Percentiles rank a stretch among this genome's conserved stretches.
Conservation (phyloP, 2,888 invertebrate species). For the Philereme vetulata region DNA sequence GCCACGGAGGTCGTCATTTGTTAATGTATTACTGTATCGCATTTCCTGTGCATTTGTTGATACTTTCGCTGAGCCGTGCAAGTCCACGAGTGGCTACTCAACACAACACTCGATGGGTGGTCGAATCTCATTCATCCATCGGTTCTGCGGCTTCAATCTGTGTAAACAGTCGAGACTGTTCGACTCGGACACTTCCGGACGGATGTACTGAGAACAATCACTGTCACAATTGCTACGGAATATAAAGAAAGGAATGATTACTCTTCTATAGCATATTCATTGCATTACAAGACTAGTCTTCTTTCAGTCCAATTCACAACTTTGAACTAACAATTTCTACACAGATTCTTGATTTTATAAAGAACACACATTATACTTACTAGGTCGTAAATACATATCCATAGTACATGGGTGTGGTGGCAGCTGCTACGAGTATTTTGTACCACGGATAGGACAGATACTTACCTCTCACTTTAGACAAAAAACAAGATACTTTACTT, state of each 20-base stretch:
- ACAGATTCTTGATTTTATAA: too few species aligned
- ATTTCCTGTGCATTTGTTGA: conserved; percentile 3
- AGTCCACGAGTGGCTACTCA: conserved; percentile 54
- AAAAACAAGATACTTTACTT: too few species aligned
- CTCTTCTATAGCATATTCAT: conserved; percentile 9
- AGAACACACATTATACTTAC: too few species aligned
- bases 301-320: too few species aligned
- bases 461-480: too few species aligned
- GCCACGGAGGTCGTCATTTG: too few species aligned
- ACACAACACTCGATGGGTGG: conserved; percentile 73
- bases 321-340: too few species aligned
- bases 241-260: conserved; percentile 14
- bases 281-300: conserved; percentile 3
- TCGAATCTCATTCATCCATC: conserved; percentile 61
- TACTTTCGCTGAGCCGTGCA: conserved; percentile 55
- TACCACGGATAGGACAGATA: too few species aligned
- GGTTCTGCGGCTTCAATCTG: conserved; percentile 55
- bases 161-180: conserved; percentile 62
- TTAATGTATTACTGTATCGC: too few species aligned
- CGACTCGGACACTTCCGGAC: conserved; percentile 70
- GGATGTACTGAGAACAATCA: conserved; percentile 54
- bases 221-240: conserved; percentile 6
- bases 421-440: too few species aligned
- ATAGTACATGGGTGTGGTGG: too few species aligned
- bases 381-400: too few species aligned